These are phyloP conservation scores for Ophion costatus DNA, from an alignment of 2,888 invertebrate species.

Conservation along the genomic window DNA sequence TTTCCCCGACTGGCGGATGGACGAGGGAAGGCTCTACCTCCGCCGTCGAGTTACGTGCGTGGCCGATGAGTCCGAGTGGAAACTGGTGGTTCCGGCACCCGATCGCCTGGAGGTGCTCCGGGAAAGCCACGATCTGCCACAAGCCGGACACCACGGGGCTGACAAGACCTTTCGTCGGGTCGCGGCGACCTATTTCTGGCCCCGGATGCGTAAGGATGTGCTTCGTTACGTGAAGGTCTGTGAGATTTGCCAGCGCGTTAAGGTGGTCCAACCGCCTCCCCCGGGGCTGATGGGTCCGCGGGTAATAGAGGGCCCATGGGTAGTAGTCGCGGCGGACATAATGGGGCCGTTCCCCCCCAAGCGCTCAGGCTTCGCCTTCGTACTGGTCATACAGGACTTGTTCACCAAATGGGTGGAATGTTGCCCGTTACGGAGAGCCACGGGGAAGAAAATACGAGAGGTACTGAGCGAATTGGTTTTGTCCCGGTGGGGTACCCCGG, in stretches of 20 bases:
- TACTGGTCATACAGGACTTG: conserved; percentile 50
- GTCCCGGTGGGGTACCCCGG: conserved; percentile 10
- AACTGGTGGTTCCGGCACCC: background rate
- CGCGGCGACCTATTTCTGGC: background rate
- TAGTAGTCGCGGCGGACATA: conserved; percentile 67
- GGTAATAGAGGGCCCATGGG: conserved; percentile 60
- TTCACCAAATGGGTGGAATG: conserved; percentile 65
- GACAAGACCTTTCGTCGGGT: conserved; percentile 20
- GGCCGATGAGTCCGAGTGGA: conserved; percentile 24
- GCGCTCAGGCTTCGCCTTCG: conserved; percentile 53
- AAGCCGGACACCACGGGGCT: conserved; percentile 9
- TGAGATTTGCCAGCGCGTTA: conserved; percentile 26
- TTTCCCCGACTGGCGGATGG: conserved; percentile 25
- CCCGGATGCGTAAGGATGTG: background rate
- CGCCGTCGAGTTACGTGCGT: background rate
- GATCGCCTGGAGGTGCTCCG: background rate
- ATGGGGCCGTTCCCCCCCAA: conserved; percentile 71
- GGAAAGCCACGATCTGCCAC: background rate
- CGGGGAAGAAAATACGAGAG: conserved; percentile 39
- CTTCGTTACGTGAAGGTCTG: background rate
- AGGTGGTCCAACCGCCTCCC: background rate
- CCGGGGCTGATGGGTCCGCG: conserved; percentile 14
- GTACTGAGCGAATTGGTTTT: conserved; percentile 52
- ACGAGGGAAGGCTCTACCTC: background rate
- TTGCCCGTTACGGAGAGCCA: conserved; percentile 59